Evolutionary conservation across 2,113 vertebrate species (phyloP), one percentile per base, ranked within the genome.

Genomic region (Cichladusa arquata): DNA sequence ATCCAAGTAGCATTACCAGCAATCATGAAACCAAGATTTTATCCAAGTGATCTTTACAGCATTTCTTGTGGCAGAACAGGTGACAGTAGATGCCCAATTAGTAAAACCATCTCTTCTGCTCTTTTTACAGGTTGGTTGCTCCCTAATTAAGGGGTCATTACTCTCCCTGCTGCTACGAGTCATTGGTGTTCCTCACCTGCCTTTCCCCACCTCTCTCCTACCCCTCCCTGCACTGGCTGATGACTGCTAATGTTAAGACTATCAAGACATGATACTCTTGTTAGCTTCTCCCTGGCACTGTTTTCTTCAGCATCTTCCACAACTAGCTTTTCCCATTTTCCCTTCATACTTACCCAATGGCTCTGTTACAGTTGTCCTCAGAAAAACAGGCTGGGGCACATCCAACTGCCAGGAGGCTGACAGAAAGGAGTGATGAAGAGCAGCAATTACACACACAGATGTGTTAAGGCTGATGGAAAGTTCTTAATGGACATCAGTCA

Each of bases 371-470:
- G 5, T 1, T 71, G n/a, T 31, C 31, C 17, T 22, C 17, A 62
- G 24, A 70, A 24, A 31, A 65, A 6, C 25, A 72, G 64, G 9
- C 5, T 64, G 50, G 33, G 50, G 19, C 65, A 26, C 8, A 48
- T 20, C 38, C 1, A 3, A 0, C 25, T 65, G 56, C 60, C 66
- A 54, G n/a, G 15, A 87, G 7, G 9, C 14, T 67, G 44, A 44
- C 34, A 69, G 65, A 42, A 61, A 78, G 6, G 33, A 60, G 12
- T 38, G 62, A 48, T 4, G 3, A 83, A 34, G 69, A 78, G 10
- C 0, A 0, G 25, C 50, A 42, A 19, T 17, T 78, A 69, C 22
- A 22, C 22, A 60, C 9, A n/a, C 3, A 34, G 51, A 5, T 0
- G 0, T 16, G 15, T 48, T 51, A 48, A 61, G 22, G 24, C 9